A percentile compares a stretch with the other conserved stretches of the same genome.
phyloP scores from a whole-genome alignment of 2,888 invertebrate genomes.

The Drosophila lutescens region DNA sequence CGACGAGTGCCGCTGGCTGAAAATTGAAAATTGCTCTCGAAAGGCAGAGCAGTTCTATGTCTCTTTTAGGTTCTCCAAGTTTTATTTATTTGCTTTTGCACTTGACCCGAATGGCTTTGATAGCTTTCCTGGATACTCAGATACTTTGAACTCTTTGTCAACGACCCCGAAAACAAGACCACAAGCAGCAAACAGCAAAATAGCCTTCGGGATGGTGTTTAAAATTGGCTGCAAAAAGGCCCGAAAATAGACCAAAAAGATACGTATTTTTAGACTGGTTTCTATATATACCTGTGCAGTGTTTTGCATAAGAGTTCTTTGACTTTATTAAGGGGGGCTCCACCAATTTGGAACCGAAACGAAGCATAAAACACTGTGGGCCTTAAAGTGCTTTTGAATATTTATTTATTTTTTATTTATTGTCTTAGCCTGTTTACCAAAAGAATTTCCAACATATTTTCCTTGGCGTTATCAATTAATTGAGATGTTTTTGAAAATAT shows the following conservation, averaged over 20 bases:
- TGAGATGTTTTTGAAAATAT: not conserved
- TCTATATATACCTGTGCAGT: conserved; percentile 21
- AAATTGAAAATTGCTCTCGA: conserved; percentile 16
- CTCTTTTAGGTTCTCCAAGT: conserved; percentile 3
- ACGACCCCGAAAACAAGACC: conserved; percentile 51
- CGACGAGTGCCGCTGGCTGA: conserved; percentile 1
- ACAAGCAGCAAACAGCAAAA: not conserved
- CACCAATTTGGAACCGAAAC: not conserved
- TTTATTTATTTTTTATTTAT: not conserved
- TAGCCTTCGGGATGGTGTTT: conserved; percentile 36
- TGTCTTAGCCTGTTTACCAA: not conserved
- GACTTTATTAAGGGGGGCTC: conserved; percentile 26
- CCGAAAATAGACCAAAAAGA: conserved; percentile 50
- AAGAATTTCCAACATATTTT: not conserved
- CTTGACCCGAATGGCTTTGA: conserved; percentile 40
- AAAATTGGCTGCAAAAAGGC: conserved; percentile 41
- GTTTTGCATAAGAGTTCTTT: conserved; percentile 44
- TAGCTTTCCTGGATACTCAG: conserved; percentile 10
- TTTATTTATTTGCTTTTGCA: conserved; percentile 26
- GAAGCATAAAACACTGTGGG: not conserved
- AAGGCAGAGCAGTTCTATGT: conserved; percentile 10
- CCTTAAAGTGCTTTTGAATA: not conserved
- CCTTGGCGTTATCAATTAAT: not conserved
- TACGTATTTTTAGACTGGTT: conserved; percentile 23
- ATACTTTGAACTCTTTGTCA: conserved; percentile 45